phyloP scores from a whole-genome alignment of 1,140 invertebrate genomes.

The Calycopis cecrops region DNA sequence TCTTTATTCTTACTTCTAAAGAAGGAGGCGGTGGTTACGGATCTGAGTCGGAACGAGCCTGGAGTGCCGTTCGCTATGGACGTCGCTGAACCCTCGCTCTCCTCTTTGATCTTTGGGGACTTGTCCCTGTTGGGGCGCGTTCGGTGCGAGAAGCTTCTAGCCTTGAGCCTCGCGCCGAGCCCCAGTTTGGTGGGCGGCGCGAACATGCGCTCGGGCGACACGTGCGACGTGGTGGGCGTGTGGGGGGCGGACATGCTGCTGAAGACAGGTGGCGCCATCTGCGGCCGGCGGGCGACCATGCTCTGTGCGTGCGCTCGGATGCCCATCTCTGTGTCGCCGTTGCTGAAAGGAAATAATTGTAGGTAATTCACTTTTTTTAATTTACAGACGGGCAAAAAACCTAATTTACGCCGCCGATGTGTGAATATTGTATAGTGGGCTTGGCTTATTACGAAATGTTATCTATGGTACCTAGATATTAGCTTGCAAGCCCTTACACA shows the following conservation, averaged over 20 bases:
- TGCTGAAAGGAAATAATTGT: constrained; percentile 18
- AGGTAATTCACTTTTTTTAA: no score
- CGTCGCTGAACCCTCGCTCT: constrained; percentile 31
- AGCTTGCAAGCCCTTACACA: no score
- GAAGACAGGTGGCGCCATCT: constrained; percentile 34
- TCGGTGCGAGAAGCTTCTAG: constrained; percentile 59
- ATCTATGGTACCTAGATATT: no score
- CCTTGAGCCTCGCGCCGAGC: constrained; percentile 48
- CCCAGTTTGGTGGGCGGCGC: constrained; percentile 24
- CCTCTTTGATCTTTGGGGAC: constrained; percentile 44
- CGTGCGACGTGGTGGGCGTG: constrained; percentile 39
- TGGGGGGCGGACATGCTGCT: constrained; percentile 43
- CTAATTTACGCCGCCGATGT: neutral
- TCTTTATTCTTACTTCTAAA: constrained; percentile 48
- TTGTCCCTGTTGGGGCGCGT: constrained; percentile 41
- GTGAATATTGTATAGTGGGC: neutral
- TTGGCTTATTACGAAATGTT: neutral
- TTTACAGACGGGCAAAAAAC: no score
- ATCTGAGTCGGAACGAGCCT: constrained; percentile 54
- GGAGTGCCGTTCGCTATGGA: constrained; percentile 46
- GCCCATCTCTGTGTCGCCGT: constrained; percentile 33
- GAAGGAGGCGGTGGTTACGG: constrained; percentile 57
- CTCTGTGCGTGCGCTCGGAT: constrained; percentile 45
- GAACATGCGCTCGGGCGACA: constrained; percentile 10
- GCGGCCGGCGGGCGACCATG: constrained; percentile 46